These are phyloP conservation scores for Sylvietta virens DNA, from an alignment of 2,113 vertebrate species.

Conservation along the genomic window DNA sequence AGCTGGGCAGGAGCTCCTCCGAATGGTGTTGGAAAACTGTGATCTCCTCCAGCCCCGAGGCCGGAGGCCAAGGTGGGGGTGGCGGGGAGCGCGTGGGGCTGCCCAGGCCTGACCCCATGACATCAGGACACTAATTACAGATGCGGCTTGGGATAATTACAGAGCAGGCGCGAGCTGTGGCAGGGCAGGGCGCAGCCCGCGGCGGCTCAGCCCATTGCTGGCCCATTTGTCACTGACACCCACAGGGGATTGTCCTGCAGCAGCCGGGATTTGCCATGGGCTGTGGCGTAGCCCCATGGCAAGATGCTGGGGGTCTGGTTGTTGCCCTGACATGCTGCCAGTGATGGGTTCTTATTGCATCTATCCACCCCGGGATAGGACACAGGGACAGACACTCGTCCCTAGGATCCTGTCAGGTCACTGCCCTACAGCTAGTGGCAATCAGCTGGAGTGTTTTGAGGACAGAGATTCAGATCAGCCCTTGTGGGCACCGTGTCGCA, in stretches of 20 bases:
- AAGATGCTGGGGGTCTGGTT: not conserved
- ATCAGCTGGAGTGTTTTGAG: not conserved
- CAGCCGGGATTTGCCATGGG: not conserved
- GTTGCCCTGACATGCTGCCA: fast-evolving
- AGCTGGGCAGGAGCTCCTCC: not conserved
- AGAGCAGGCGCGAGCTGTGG: not conserved
- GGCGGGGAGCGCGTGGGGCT: not conserved
- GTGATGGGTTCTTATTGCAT: not conserved
- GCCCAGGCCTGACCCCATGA: constrained; percentile 29
- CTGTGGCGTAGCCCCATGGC: fast-evolving
- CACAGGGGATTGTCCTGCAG: not conserved
- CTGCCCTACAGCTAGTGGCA: not conserved
- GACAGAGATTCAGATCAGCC: not conserved
- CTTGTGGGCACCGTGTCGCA: fast-evolving
- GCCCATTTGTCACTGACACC: constrained; percentile 4
- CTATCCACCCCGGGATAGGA: fast-evolving
- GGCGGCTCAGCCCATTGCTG: not conserved
- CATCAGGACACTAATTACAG: constrained; percentile 51
- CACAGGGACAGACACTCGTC: fast-evolving
- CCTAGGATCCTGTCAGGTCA: not conserved
- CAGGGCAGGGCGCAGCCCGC: not conserved
- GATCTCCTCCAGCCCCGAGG: not conserved
- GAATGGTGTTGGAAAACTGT: not conserved
- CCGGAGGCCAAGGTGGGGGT: not conserved
- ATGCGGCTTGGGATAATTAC: constrained; percentile 29